phyloP scores from a whole-genome alignment of 2,797 vertebrate genomes.

The Podargus strigoides region DNA sequence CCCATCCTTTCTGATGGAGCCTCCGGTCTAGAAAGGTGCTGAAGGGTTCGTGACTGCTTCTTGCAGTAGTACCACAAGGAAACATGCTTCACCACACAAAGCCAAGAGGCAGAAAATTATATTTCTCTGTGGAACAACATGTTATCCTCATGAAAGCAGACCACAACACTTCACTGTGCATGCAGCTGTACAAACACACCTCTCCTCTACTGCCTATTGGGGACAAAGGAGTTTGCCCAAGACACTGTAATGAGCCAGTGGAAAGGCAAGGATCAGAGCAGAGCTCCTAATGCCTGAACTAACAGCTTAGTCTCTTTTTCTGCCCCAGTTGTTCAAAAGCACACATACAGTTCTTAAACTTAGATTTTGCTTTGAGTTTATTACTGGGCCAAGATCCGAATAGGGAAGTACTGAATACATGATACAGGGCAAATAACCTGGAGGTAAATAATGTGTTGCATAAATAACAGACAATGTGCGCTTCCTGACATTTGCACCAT shows the following conservation, averaged over 20 bases:
- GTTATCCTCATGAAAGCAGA: not conserved
- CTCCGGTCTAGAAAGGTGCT: not conserved
- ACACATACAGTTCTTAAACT: not conserved
- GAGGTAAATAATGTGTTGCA: not conserved
- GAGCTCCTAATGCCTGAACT: not conserved
- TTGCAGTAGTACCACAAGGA: not conserved
- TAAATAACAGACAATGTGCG: not conserved
- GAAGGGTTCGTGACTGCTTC: not conserved
- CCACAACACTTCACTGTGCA: rapidly evolving
- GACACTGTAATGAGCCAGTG: not conserved
- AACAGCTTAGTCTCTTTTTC: not conserved
- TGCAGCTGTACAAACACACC: conserved; percentile 13
- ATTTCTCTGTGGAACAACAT: not conserved
- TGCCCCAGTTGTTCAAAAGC: not conserved
- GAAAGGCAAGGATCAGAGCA: not conserved
- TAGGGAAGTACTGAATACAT: not conserved
- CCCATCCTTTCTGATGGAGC: not conserved
- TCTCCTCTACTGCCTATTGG: not conserved
- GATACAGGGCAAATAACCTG: not conserved
- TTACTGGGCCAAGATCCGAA: not conserved
- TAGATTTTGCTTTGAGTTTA: not conserved
- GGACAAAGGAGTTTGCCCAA: not conserved
- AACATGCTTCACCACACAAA: not conserved
- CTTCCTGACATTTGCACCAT: conserved; percentile 10
- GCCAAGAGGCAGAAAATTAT: not conserved